phyloP scores from a whole-genome alignment of 2,113 vertebrate species.

The Oplegnathus fasciatus region DNA sequence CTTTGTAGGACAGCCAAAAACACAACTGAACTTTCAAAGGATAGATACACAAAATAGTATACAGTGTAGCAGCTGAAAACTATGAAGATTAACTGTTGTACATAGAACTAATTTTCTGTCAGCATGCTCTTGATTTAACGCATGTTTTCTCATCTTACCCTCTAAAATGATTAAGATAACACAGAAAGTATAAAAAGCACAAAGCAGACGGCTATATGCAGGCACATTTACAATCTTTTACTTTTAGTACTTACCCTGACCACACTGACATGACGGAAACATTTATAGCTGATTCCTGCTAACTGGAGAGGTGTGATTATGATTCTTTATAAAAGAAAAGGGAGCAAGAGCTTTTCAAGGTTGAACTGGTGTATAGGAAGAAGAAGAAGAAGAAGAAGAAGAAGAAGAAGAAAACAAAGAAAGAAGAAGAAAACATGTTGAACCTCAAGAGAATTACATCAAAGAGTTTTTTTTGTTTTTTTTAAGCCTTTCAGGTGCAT shows the following conservation, averaged over 20 bases:
- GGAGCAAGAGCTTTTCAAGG: conserved; percentile 17
- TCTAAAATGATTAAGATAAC: background rate
- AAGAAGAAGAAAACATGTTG: background rate
- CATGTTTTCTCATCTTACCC: background rate
- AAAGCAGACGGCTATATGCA: background rate
- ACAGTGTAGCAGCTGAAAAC: background rate
- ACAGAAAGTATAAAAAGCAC: background rate
- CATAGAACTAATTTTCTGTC: background rate
- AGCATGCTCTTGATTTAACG: background rate
- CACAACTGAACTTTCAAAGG: background rate
- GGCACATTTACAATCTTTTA: background rate
- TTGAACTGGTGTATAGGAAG: background rate
- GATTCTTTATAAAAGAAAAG: conserved; percentile 19
- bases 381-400: background rate
- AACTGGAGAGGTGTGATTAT: background rate
- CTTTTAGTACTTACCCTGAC: background rate
- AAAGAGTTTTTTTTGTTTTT: no score
- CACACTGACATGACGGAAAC: background rate
- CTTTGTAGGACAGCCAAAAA: background rate
- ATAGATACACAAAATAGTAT: background rate
- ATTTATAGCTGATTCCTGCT: conserved; percentile 3
- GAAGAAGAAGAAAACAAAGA: background rate
- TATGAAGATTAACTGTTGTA: background rate
- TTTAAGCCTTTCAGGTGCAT: conserved; percentile 6
- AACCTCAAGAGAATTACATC: conserved; percentile 19